phyloP scores from a whole-genome alignment of 2,113 vertebrate genomes.

The Aix galericulata region DNA sequence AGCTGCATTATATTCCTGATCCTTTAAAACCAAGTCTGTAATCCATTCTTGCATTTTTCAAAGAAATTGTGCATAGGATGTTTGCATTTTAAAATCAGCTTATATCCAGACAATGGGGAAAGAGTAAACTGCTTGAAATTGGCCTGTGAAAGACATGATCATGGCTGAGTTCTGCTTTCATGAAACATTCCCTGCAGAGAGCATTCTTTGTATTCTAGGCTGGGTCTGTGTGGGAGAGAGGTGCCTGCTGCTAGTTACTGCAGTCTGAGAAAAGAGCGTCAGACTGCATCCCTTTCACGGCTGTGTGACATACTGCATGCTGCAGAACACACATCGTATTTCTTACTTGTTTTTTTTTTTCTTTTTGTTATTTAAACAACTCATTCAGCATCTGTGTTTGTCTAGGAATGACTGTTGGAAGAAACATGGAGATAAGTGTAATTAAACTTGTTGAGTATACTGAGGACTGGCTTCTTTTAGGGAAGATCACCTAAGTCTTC shows the following conservation, averaged over 20 bases:
- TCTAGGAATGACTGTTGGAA: neutral
- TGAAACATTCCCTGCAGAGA: neutral
- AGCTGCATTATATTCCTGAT: neutral
- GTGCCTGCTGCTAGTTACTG: neutral
- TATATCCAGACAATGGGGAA: neutral
- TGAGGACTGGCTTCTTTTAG: neutral
- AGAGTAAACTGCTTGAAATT: neutral
- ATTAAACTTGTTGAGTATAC: neutral
- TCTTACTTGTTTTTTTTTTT: neutral
- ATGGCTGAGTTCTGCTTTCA: neutral
- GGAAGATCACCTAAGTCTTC: neutral
- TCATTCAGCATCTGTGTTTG: neutral
- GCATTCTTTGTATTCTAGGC: neutral
- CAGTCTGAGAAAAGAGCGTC: neutral
- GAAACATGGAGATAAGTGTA: neutral
- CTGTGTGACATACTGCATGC: neutral
- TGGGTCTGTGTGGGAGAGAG: neutral
- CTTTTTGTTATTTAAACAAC: neutral
- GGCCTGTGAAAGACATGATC: neutral
- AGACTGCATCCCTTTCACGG: neutral
- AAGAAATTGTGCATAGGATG: neutral
- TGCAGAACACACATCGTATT: neutral
- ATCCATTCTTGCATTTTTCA: neutral
- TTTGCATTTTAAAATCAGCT: slow-evolving; percentile 20
- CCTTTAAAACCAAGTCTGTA: neutral